Evolutionary conservation across 2,113 vertebrate genomes (phyloP), one percentile per base, ranked within the genome.

Genomic region (Picathartes gymnocephalus): DNA sequence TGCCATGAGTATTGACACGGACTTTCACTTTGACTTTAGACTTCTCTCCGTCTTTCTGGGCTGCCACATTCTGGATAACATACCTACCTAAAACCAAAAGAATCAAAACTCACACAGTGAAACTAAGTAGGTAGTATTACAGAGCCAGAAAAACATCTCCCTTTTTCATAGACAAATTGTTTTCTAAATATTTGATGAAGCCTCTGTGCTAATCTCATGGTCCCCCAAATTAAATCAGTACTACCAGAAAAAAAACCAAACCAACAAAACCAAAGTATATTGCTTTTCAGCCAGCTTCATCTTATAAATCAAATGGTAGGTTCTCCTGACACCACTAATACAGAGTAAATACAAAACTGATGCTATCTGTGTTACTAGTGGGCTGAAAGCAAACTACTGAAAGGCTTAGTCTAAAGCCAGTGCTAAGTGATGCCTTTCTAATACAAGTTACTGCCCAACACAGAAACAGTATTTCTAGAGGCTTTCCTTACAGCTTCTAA

Each of bases 21-120:
- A 98, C 98, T 93, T 98, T 98, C 45, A 98, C 98, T 91, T 98
- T 98, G 50, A 98, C 98, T 92, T 95, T 98, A 35, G 98, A 98
- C 71, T 98, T 98, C 66, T 98, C 98, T 89, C 98, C 98, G 51
- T 98, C 98, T 88, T 98, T 98, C 91, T 98, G 98, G 15, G 98
- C 95, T 85, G 97, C 96, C 87, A 98, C 97, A 58, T 98, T 98
- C 95, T 98, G 98, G 71, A 98, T 98, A 78, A 98, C 28, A 64
- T 98, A 98, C 66, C 98, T 98, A 48, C 98, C 98, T 98, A 88
- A 37, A 93, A 54, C 8, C 31, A 66, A 53, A 95, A 92, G 9
- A 89, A 84, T 10, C 9, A 45, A 50, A 37, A 62, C 14, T 92
- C 44, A 81, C 25, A 51, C 44, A 74, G 14, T 53, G 20, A 19